Base-by-base conservation (phyloP, 2,113 vertebrate species). In the Melanocharis versteri region DNA sequence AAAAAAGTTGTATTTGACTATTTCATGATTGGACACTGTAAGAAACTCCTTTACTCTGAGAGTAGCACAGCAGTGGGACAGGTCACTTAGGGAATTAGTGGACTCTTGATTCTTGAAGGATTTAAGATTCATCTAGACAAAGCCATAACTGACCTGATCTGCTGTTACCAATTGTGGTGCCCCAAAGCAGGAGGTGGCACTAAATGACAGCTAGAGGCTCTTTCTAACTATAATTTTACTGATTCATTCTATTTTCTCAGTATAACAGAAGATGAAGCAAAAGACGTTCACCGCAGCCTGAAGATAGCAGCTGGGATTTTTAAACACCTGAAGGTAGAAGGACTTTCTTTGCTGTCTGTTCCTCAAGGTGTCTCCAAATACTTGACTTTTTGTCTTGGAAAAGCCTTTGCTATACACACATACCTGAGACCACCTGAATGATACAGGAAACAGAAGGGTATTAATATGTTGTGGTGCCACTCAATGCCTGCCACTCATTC, bases 291-390 rank as follows among this genome's bases (percentile, higher is more conserved):
- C 93, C 98, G 98, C 84, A 99, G 99, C 97, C 96, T 99, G 94
- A 99, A 99, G 97, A 98, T 98, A 95, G 99, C 99, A 86, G 99
- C 99, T 89, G 99, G 99, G 57, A 98, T 99, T 96, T 99, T 99
- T 97, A 99, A 99, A 96, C 98, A 98, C 96, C 98, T 99, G 53
- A 99, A 99, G 99, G 99, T 99, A 97, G 96, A 70, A 65, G 35
- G 81, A 15, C 50, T 65, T 30, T 50, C 7, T 70, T 78, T 83
- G 35, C 42, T 92, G 8, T 83, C 28, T 40, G 3, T 71, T 89
- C 40, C 51, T 56, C 7, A 10, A 39, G 16, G 26, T 70, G 7
- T 86, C 47, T 91, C 33, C 76, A 76, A 70, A 60, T 37, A 44
- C 15, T 45, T 68, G 48, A 13, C 18, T 16, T 88, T 53, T 69